Evolutionary conservation across 2,113 vertebrate species (phyloP).

Genomic region (Condylura cristata): DNA sequence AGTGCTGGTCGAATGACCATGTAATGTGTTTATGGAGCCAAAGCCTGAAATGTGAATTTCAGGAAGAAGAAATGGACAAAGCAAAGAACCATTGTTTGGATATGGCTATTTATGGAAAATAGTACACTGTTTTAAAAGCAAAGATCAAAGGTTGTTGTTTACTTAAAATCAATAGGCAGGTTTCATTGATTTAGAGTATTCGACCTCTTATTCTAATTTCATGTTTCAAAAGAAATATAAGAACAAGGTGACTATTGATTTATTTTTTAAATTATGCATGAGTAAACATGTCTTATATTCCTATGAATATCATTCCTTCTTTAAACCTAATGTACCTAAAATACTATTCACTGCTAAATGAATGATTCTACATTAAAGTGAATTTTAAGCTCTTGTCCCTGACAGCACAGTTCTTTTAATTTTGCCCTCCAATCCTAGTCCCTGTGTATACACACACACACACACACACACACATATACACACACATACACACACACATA

Average conservation of each 20-base stretch:
- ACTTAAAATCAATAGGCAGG: constrained; percentile 49
- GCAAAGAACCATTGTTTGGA: not conserved
- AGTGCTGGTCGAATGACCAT: not conserved
- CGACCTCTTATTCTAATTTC: constrained; percentile 55
- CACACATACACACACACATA: no score
- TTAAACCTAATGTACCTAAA: constrained; percentile 33
- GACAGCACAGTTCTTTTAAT: not conserved
- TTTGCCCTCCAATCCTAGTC: constrained; percentile 15
- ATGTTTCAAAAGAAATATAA: constrained; percentile 66
- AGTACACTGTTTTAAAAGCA: constrained; percentile 24
- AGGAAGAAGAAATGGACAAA: constrained; percentile 38
- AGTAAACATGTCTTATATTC: constrained; percentile 14
- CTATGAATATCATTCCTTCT: constrained; percentile 31
- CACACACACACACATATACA: no score
- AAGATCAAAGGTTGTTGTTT: constrained; percentile 47
- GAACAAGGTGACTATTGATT: constrained; percentile 65
- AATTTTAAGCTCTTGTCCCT: not conserved
- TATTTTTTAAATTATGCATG: constrained; percentile 67
- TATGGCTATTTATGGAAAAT: constrained; percentile 38
- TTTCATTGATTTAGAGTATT: constrained; percentile 48
- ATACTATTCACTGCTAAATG: constrained; percentile 36
- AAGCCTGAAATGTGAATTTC: not conserved
- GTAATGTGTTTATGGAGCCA: not conserved
- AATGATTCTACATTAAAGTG: not conserved
- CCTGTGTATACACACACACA: not conserved